phyloP scores from a whole-genome alignment of 1,140 invertebrate species.

The Antheraea mylitta region DNA sequence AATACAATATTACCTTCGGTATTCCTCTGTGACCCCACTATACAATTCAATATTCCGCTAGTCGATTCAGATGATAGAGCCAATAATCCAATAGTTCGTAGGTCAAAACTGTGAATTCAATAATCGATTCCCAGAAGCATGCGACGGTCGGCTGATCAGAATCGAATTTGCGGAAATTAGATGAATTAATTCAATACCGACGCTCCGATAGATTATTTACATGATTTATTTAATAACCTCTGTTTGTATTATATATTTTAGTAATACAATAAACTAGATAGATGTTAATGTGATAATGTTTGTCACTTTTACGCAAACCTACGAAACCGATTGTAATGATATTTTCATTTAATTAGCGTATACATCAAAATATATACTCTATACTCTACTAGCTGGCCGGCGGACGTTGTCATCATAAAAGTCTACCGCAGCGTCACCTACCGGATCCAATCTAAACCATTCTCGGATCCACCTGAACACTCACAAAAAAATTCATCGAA shows the following conservation, averaged over 20 bases:
- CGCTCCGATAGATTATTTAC: not conserved
- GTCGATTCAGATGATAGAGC: not conserved
- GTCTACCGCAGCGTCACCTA: too few relatives aligned
- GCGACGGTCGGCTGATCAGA: not conserved
- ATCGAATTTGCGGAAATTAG: not conserved
- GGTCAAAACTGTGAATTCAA: constrained; percentile 2
- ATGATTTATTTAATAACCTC: not conserved
- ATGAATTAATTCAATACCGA: not conserved
- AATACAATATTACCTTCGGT: not conserved
- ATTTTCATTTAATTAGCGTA: too few relatives aligned
- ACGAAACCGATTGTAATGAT: too few relatives aligned
- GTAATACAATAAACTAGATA: too few relatives aligned
- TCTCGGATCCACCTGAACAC: too few relatives aligned
- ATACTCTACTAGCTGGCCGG: too few relatives aligned
- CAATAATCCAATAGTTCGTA: not conserved
- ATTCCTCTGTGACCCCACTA: not conserved
- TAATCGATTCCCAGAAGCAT: not conserved
- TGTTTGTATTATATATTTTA: not conserved
- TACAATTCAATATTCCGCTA: not conserved
- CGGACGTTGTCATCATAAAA: too few relatives aligned
- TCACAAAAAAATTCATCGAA: too few relatives aligned
- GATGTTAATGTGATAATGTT: too few relatives aligned
- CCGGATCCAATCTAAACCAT: too few relatives aligned
- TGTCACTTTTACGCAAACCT: too few relatives aligned
- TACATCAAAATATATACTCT: too few relatives aligned